phyloP scores from a whole-genome alignment of 2,888 invertebrate species.

The Eurytoma adleriae region DNA sequence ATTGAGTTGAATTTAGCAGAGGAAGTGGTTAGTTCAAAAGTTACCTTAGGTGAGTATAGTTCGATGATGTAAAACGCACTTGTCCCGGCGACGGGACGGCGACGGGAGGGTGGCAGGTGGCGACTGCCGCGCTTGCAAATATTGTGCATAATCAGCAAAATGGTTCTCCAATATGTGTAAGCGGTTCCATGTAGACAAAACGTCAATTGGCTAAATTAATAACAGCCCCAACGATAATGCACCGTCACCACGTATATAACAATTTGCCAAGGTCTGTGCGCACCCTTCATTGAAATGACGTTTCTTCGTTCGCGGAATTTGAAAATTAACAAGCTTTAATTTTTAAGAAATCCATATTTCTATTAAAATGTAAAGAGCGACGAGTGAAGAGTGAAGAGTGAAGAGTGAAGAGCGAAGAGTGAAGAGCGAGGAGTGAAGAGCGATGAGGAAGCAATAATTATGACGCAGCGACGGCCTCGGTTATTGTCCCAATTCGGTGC shows the following conservation, averaged over 20 bases:
- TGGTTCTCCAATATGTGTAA: constrained; percentile 24
- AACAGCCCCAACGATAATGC: constrained; percentile 1
- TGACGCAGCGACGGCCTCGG: constrained; percentile 64
- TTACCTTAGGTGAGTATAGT: no score
- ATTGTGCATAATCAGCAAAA: constrained; percentile 50
- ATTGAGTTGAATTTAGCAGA: no score
- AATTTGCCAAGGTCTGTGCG: neutral
- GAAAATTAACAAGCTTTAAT: no score
- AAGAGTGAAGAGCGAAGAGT: no score
- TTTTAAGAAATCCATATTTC: no score
- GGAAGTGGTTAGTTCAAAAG: no score
- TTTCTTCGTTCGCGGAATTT: constrained; percentile 36
- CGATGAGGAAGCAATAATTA: constrained; percentile 66
- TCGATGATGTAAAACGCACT: constrained; percentile 26
- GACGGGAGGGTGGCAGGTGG: neutral
- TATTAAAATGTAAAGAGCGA: no score
- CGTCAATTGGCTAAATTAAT: constrained; percentile 49
- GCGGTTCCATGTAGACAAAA: neutral
- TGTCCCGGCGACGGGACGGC: constrained; percentile 20
- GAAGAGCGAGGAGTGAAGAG: no score
- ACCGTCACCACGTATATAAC: constrained; percentile 19
- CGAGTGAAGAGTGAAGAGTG: no score
- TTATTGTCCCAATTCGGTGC: constrained; percentile 70
- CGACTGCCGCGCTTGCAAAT: constrained; percentile 26
- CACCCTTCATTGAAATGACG: no score